Conservation (phyloP, 2,888 invertebrate species). For the Latrodectus elegans region DNA sequence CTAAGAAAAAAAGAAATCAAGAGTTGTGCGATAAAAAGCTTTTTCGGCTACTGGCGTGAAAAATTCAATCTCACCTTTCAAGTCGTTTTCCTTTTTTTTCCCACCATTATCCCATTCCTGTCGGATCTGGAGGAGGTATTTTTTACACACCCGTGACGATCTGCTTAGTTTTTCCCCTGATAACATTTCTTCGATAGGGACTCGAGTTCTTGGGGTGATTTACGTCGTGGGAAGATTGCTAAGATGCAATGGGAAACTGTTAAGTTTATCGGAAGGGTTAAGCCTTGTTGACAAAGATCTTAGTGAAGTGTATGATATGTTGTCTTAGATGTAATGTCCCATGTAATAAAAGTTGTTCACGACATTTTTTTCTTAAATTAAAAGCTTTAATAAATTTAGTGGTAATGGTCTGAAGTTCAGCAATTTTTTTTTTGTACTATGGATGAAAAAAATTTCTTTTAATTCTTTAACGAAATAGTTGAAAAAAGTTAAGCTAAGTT, state of each 20-base stretch:
- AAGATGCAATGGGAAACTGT: slow-evolving; percentile 32
- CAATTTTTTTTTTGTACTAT: too few species aligned
- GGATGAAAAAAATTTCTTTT: too few species aligned
- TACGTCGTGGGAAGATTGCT: slow-evolving; percentile 53
- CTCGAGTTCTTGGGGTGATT: slow-evolving; percentile 26
- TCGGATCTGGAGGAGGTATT: slow-evolving; percentile 1
- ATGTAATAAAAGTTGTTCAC: too few species aligned
- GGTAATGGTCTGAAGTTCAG: too few species aligned
- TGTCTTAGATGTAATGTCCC: background rate
- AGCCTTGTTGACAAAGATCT: slow-evolving; percentile 1
- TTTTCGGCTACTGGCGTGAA: slow-evolving; percentile 30
- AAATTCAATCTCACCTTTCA: slow-evolving; percentile 67
- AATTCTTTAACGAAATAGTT: too few species aligned
- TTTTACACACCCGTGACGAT: slow-evolving; percentile 1
- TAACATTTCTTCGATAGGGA: slow-evolving; percentile 18
- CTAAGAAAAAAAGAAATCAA: slow-evolving; percentile 20
- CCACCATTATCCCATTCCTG: slow-evolving; percentile 11
- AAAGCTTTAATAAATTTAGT: too few species aligned
- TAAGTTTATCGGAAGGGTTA: slow-evolving; percentile 54
- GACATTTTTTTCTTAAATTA: too few species aligned
- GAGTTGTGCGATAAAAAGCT: background rate
- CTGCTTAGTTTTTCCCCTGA: slow-evolving; percentile 14
- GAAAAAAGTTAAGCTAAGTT: too few species aligned
- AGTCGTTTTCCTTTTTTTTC: slow-evolving; percentile 15
- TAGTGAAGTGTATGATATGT: background rate